phyloP scores from a whole-genome alignment of 2,888 invertebrate species.

The Lithophane semibrunnea region DNA sequence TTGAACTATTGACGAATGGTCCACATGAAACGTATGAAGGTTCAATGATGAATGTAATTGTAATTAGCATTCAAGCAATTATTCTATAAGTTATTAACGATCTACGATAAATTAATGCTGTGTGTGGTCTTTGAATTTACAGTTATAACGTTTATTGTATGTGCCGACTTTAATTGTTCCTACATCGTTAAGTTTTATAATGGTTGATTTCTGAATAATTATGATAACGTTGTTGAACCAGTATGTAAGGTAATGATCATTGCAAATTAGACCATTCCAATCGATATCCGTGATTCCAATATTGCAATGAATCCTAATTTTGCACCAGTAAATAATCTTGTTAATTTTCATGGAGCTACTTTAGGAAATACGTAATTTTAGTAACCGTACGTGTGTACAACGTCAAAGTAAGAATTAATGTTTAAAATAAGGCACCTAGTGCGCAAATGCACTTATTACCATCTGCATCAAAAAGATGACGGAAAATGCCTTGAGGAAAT shows the following conservation, averaged over 20 bases:
- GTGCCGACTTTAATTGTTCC: background rate
- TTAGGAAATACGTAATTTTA: background rate
- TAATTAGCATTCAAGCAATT: slow-evolving; percentile 30
- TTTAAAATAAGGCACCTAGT: background rate
- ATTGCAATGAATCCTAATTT: background rate
- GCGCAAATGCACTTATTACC: background rate
- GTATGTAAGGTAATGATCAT: background rate
- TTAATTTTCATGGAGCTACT: background rate
- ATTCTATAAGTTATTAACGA: slow-evolving; percentile 31
- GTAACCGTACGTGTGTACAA: background rate
- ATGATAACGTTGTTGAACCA: background rate
- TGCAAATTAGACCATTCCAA: background rate
- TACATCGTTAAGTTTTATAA: slow-evolving; percentile 1
- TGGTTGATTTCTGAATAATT: background rate
- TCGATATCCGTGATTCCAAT: background rate
- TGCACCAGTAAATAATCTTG: slow-evolving; percentile 13
- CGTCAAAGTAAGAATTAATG: background rate
- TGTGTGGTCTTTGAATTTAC: slow-evolving; percentile 39
- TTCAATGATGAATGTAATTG: slow-evolving; percentile 16
- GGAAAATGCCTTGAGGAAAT: background rate
- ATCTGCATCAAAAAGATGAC: background rate
- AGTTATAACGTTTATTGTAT: slow-evolving; percentile 3
- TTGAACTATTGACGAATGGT: slow-evolving; percentile 9
- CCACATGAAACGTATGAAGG: slow-evolving; percentile 26
- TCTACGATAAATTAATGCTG: background rate